A percentile compares a stretch with the other conserved stretches of the same genome.
These are phyloP conservation scores for Brachypteracias leptosomus DNA, from an alignment of 2,113 vertebrate genomes.

Conservation along the genomic window DNA sequence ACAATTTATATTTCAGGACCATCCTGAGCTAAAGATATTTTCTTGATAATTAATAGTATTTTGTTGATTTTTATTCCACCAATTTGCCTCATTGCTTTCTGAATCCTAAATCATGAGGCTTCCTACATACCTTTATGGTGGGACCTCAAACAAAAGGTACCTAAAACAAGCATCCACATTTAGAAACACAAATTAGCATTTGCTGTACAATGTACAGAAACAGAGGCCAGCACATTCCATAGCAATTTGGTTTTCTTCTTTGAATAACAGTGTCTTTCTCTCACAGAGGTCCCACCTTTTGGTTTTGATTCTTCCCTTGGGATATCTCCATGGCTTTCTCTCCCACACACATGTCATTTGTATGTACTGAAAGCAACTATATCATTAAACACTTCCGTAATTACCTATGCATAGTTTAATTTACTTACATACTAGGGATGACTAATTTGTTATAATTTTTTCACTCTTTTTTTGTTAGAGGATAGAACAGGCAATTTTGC, in stretches of 20 bases:
- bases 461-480: not conserved
- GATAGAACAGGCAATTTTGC: not conserved
- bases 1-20: not conserved
- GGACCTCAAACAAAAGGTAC: not conserved
- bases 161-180: not conserved
- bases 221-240: not conserved
- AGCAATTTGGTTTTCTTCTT: fast-evolving
- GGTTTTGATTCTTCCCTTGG: not conserved
- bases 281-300: not conserved
- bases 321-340: not conserved
- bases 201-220: not conserved
- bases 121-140: not conserved
- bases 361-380: not conserved
- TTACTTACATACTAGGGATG: not conserved
- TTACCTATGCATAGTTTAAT: not conserved
- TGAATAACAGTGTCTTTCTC: not conserved
- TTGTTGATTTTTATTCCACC: not conserved
- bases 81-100: not conserved
- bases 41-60: not conserved
- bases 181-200: not conserved
- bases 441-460: not conserved
- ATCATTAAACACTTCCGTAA: not conserved
- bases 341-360: not conserved
- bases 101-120: not conserved
- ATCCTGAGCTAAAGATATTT: not conserved